Evolutionary conservation across 2,797 vertebrate species (phyloP).

Genomic region (Tenualosa thibaudeaui): DNA sequence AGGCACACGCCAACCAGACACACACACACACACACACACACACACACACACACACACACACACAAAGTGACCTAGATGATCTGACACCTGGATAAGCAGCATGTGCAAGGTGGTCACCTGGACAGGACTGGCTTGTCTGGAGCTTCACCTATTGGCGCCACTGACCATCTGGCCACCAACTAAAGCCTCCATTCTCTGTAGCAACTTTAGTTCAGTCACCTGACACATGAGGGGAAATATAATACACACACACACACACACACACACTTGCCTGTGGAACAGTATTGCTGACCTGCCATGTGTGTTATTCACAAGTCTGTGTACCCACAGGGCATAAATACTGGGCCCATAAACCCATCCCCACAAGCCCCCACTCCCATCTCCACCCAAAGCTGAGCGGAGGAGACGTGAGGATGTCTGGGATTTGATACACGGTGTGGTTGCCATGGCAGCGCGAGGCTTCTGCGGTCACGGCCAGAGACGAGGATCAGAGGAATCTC

Average conservation of each 20-base stretch:
- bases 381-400: not conserved
- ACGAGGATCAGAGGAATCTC: constrained; percentile 2
- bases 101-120: not conserved
- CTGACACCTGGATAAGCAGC: not conserved
- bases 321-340: constrained; percentile 47
- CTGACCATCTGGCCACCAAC: not conserved
- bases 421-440: not conserved
- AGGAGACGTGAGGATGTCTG: constrained; percentile 4
- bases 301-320: constrained; percentile 43
- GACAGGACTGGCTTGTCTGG: not conserved
- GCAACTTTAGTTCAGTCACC: not conserved
- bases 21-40: not conserved
- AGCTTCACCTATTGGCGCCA: not conserved
- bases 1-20: not conserved
- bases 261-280: not conserved
- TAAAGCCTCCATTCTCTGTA: not conserved
- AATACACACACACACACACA: constrained; percentile 9
- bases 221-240: not conserved
- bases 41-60: constrained; percentile 18
- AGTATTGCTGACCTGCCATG: constrained; percentile 43
- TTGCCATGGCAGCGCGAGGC: constrained; percentile 8
- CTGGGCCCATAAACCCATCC: not conserved
- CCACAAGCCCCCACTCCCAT: not conserved
- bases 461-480: constrained; percentile 38
- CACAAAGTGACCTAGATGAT: not conserved